Conservation (phyloP, 2,888 invertebrate species). For the Octodonta nipae region DNA sequence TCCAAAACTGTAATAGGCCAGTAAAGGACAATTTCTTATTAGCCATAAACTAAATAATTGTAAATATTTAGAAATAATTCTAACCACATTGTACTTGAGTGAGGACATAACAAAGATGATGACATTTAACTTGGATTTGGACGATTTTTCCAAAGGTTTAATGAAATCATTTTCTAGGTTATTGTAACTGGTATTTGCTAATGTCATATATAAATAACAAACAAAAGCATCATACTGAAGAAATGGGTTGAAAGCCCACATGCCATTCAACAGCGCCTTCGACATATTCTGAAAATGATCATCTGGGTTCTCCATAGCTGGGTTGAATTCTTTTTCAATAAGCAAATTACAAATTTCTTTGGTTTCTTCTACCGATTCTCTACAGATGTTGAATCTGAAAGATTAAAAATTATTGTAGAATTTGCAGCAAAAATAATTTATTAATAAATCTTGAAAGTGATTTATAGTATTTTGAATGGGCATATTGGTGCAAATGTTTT, state of each 20-base stretch:
- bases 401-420: no score
- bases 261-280: constrained; percentile 47
- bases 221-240: constrained; percentile 45
- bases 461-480: no score
- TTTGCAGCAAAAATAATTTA: no score
- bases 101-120: constrained; percentile 12
- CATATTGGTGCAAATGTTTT: no score
- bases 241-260: constrained; percentile 54
- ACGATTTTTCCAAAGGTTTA: constrained; percentile 9
- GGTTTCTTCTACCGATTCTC: constrained; percentile 48
- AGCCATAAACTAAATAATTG: constrained; percentile 46
- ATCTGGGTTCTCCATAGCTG: constrained; percentile 45
- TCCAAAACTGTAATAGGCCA: constrained; percentile 55
- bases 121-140: constrained; percentile 11
- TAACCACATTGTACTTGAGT: constrained; percentile 34
- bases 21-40: constrained; percentile 52
- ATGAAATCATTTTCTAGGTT: constrained; percentile 7
- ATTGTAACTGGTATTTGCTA: constrained; percentile 11
- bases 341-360: constrained; percentile 44
- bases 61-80: constrained; percentile 47
- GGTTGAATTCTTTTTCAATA: constrained; percentile 46
- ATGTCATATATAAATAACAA: constrained; percentile 27
- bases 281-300: constrained; percentile 53
- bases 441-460: no score
- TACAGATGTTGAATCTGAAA: constrained; percentile 57